Conservation (phyloP, 2,888 invertebrate species). For the Temnothorax rugatulus region DNA sequence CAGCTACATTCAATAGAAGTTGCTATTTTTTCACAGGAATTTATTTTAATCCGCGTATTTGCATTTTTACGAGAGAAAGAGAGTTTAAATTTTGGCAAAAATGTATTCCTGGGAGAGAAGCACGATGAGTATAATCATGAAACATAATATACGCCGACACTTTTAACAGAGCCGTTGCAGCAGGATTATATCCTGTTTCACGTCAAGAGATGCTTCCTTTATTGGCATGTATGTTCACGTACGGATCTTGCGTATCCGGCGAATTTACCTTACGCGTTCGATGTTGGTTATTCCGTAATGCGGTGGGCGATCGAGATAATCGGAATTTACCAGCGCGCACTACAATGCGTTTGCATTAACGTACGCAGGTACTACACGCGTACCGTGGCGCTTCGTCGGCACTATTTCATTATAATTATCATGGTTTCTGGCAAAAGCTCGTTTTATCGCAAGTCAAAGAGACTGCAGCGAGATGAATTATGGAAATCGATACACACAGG, state of each 20-base stretch:
- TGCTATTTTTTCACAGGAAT: background rate
- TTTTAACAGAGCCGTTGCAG: background rate
- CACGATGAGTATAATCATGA: conserved; percentile 7
- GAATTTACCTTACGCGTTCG: background rate
- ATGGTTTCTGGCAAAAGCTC: background rate
- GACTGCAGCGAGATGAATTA: conserved; percentile 2
- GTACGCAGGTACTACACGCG: background rate
- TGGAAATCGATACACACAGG: conserved; percentile 4
- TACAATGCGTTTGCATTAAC: conserved; percentile 35
- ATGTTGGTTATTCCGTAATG: background rate
- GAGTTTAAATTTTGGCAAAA: background rate
- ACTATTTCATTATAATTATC: conserved; percentile 40
- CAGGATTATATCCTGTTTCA: conserved; percentile 4
- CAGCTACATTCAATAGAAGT: background rate
- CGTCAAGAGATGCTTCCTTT: background rate
- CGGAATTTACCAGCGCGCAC: background rate
- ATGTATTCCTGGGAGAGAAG: background rate
- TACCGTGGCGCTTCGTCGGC: background rate
- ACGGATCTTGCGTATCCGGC: background rate
- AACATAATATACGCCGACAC: background rate
- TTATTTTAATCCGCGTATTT: conserved; percentile 3
- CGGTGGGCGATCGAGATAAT: conserved; percentile 23
- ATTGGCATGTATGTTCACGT: background rate
- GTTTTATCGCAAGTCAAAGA: conserved; percentile 27
- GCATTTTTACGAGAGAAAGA: background rate